These are phyloP conservation scores for Eilema sororculum DNA, from an alignment of 2,888 invertebrate genomes.

Conservation along the genomic window DNA sequence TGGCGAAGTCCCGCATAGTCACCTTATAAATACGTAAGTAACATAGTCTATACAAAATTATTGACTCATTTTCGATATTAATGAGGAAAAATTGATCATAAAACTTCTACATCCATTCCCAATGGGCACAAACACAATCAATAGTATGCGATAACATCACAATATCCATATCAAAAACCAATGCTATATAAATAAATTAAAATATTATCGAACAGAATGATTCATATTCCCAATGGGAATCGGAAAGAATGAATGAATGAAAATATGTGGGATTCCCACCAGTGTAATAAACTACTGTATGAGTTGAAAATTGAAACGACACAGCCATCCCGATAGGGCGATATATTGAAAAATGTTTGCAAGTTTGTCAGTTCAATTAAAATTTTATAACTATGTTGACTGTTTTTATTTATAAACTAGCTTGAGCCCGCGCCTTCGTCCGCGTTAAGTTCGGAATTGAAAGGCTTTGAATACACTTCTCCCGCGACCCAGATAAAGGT, in stretches of 20 bases:
- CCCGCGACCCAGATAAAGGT: too few species aligned
- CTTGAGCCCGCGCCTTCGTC: too few species aligned
- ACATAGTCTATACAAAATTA: neutral
- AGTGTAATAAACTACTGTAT: conserved; percentile 25
- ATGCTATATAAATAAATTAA: conserved; percentile 7
- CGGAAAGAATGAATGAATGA: conserved; percentile 21
- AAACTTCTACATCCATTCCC: neutral
- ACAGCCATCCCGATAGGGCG: conserved; percentile 11
- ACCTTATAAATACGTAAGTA: too few species aligned
- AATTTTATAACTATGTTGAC: conserved; percentile 5
- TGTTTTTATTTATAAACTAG: neutral
- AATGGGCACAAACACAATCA: neutral
- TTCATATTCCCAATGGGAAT: conserved; percentile 7
- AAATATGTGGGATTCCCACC: conserved; percentile 24
- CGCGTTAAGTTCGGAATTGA: too few species aligned
- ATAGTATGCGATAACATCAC: neutral
- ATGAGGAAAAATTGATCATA: neutral
- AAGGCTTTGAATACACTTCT: too few species aligned
- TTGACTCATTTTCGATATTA: neutral
- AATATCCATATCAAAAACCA: neutral
- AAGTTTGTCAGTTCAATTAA: conserved; percentile 18
- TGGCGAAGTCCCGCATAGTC: too few species aligned
- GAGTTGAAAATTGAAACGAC: conserved; percentile 25
- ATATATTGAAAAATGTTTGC: conserved; percentile 23
- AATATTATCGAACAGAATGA: conserved; percentile 16